Evolutionary conservation across 2,113 vertebrate species (phyloP).

Genomic region (Dolichotis patagonum): DNA sequence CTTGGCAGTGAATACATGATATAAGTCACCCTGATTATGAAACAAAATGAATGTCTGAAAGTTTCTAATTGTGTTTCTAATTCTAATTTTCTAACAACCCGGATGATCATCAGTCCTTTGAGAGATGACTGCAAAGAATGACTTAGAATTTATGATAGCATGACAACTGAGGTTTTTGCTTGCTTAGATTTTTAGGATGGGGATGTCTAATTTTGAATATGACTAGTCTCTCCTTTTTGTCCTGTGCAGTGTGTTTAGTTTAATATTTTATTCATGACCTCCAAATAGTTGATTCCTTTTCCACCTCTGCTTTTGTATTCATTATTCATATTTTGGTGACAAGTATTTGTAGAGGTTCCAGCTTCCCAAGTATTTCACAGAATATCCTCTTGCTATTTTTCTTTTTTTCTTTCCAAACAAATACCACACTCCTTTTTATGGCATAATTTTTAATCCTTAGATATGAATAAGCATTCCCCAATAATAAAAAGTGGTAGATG

Average conservation of each 20-base stretch:
- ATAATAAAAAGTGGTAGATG: constrained; percentile 84
- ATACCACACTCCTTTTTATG: constrained; percentile 75
- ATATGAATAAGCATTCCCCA: constrained; percentile 82
- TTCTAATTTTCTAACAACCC: constrained; percentile 16
- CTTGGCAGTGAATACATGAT: background rate
- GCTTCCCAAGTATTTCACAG: background rate
- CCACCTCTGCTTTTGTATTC: background rate
- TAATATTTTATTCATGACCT: background rate
- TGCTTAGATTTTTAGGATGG: background rate
- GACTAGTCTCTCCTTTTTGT: background rate
- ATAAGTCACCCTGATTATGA: background rate
- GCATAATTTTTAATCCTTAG: constrained; percentile 84
- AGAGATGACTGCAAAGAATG: constrained; percentile 11
- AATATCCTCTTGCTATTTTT: background rate
- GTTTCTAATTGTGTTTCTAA: background rate
- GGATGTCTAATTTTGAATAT: background rate
- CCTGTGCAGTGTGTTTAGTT: background rate
- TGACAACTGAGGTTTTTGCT: background rate
- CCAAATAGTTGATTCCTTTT: background rate
- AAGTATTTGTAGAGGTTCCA: background rate
- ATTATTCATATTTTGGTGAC: background rate
- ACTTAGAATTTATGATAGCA: background rate
- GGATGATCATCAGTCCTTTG: background rate
- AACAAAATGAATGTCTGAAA: background rate
- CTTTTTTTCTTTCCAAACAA: constrained; percentile 23